Percentiles rank a stretch among this genome's conserved stretches.
Conservation (phyloP, 2,888 invertebrate genomes). For the Mythimna impura region DNA sequence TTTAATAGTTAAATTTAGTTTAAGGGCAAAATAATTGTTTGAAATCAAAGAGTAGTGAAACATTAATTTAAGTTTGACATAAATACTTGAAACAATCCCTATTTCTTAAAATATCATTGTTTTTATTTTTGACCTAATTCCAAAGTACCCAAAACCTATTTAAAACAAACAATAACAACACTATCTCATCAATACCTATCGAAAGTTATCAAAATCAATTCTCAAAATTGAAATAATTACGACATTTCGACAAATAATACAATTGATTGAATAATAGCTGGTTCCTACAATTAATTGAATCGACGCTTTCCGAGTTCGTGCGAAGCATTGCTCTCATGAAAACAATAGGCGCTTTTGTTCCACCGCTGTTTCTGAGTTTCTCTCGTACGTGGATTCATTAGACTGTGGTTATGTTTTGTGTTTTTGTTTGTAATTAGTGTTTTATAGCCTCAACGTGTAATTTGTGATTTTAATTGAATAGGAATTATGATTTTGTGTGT, state of each 20-base stretch:
- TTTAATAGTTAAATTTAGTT: no score
- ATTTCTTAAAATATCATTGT: no score
- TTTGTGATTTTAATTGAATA: slow-evolving; percentile 3
- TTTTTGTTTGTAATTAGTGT: slow-evolving; percentile 30
- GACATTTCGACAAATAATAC: slow-evolving; percentile 42
- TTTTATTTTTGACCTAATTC: background rate
- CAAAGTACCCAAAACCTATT: background rate
- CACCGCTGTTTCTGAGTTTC: slow-evolving; percentile 34
- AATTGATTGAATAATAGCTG: slow-evolving; percentile 46
- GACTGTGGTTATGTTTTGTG: slow-evolving; percentile 27
- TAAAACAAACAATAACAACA: slow-evolving; percentile 21
- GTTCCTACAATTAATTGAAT: slow-evolving; percentile 58
- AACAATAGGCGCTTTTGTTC: slow-evolving; percentile 55
- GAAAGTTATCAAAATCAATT: slow-evolving; percentile 40
- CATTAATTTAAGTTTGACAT: no score
- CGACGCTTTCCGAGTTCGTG: slow-evolving; percentile 48
- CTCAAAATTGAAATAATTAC: slow-evolving; percentile 53
- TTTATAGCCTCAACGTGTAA: background rate
- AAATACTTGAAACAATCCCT: no score
- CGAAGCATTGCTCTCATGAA: slow-evolving; percentile 50
- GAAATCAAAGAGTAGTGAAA: no score
- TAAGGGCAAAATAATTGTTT: no score
- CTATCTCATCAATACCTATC: slow-evolving; percentile 20
- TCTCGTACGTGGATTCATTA: slow-evolving; percentile 35
- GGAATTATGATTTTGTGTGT: background rate